Evolutionary conservation across 2,797 vertebrate species (phyloP), one percentile per base, ranked within the genome.

Genomic region (Pangasius mekongensis): DNA sequence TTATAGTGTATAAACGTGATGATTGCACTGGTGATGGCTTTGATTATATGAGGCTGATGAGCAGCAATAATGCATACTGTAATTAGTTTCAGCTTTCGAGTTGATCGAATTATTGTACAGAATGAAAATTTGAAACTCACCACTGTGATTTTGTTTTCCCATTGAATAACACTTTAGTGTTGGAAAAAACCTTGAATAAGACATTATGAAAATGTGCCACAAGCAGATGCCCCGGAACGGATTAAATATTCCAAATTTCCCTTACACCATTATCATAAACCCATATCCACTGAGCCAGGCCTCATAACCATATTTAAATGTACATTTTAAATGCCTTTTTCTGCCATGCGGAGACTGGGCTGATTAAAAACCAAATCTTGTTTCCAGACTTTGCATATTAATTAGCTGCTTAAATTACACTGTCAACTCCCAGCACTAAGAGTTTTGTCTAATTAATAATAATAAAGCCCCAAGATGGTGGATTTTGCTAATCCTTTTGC

Each of bases 131-230:
- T 81, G 36, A 89, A 84, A 69, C 84, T 74, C 80, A 94, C 60
- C 43, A 74, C 56, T 89, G 95, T 96, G 95, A 95, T 95, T 96
- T 94, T 95, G 96, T 86, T 92, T 88, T 89, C 27, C 74, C 84
- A 86, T 49, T 86, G 84, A 90, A 87, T 67, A 84, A 76, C 84
- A 87, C 56, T 90, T 56, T 86, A 87, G 85, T 49, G 54, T 56
- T 83, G 73, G 16, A 80, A 76, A 88, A 89, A 89, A 86, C 60
- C 88, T 80, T 88, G 74, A 90, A 90, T 89, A 88, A 91, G 89
- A 91, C 89, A 84, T 92, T 83, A 91, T 87, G 81, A 91, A 90
- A 91, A 90, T 88, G 85, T 86, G 89, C 89, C 89, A 91, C 88
- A 82, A 90, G 87, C 84, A 89, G 84, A 89, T 91, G 74, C 87